Conservation (phyloP, 1,140 invertebrate species). For the Forficula auricularia region DNA sequence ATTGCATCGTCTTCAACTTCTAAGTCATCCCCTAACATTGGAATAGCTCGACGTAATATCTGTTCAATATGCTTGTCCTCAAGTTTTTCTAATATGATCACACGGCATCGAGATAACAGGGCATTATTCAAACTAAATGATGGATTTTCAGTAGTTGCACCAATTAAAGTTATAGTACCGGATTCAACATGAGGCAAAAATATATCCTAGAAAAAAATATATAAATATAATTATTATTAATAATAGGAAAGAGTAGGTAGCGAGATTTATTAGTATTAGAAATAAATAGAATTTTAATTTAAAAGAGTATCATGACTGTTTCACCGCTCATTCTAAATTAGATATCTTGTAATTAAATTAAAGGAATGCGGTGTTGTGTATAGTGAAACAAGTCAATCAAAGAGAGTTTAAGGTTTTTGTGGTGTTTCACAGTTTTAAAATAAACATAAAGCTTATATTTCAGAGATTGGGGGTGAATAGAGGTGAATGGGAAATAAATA, state of each 20-base stretch:
- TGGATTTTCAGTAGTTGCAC: conserved; percentile 78
- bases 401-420: no score
- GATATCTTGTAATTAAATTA: no score
- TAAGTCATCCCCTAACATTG: conserved; percentile 21
- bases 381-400: no score
- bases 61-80: conserved; percentile 32
- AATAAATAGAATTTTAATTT: not conserved
- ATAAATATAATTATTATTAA: not conserved
- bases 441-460: no score
- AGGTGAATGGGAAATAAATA: no score
- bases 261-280: not conserved
- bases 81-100: conserved; percentile 59
- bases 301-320: not conserved
- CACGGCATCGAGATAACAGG: conserved; percentile 54
- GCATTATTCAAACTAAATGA: conserved; percentile 69
- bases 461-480: no score
- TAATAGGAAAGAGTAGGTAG: not conserved
- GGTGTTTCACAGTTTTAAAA: no score
- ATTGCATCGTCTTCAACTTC: conserved; percentile 42
- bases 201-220: conserved; percentile 34
- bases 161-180: conserved; percentile 62
- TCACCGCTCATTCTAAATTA: no score
- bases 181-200: conserved; percentile 65
- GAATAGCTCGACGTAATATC: conserved; percentile 44
- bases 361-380: no score